Evolutionary conservation across 2,113 vertebrate genomes (phyloP), one percentile per base, ranked within the genome.

Genomic region (Aspidoscelis tigris): DNA sequence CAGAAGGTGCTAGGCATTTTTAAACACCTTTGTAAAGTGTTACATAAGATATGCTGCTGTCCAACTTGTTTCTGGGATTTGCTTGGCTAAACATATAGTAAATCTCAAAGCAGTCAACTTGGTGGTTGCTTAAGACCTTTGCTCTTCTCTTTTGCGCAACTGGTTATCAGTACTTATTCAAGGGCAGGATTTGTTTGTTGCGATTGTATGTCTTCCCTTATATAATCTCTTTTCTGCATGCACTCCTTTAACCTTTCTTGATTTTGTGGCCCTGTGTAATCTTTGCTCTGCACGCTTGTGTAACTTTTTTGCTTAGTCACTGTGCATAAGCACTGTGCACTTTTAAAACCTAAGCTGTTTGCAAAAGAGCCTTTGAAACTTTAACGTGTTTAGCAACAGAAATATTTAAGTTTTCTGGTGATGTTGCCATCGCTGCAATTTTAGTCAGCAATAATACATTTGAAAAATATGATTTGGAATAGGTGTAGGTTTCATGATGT

Each of bases 231-330:
- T 72, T 53, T 61, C 18, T 76, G 47, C 65, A 43, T 84, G 86
- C 21, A 83, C 81, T 86, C 33, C 44, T 81, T 73, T 85, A 77
- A 88, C 68, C 79, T 87, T 84, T 88, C 92, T 89, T 92, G 74
- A 80, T 68, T 84, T 74, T 81, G 26, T 44, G 88, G 2, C 76
- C 76, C 2, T 3, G 71, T 24, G 12, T 94, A 81, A 93, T 88
- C 87, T 91, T 64, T 78, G 5, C 61, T 87, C 80, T 53, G 72
- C 88, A 86, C 33, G 33, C 0, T 85, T 86, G 74, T 88, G 53
- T 87, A 88, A 64, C 43, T 85, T 86, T 7, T 95, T 93, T 94
- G 94, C 93, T 91, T 90, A 90, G 92, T 96, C 94, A 95, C 90
- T 89, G 89, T 87, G 87, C 83, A 58, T 80, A 74, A 86, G 65